Base-by-base conservation (phyloP, 2,797 vertebrate species). In the Characodon lateralis region DNA sequence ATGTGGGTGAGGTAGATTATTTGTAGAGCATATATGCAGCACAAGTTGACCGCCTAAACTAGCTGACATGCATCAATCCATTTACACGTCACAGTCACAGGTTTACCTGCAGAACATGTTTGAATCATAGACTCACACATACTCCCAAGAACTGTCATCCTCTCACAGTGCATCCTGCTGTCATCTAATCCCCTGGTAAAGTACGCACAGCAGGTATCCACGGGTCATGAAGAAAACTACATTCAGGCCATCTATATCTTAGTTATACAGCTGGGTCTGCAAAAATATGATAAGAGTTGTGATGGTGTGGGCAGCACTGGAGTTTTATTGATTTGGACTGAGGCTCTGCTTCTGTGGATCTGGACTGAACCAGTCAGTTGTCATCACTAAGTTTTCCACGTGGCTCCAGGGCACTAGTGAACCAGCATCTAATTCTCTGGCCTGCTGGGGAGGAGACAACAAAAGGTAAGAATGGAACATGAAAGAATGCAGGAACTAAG, bases 51-150 rank as follows among this genome's bases (percentile, higher is more conserved):
- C 66, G 24, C 12, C 22, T 43, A 69, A 69, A 43, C 41, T n/a
- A 13, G 1, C 65, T 68, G 39, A 43, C 22, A n/a, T 12, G 5
- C 22, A 43, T 68, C 10, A 20, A 5, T 2, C 18, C 39, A 46
- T 28, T 70, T 18, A 28, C 31, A 18, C 26, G 20, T 63, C 43
- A 66, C 51, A 16, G 41, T 74, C 24, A 58, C 51, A 24, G 31
- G 51, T 68, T 76, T 68, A 5, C 31, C 35, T 18, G 35, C 61
- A 41, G 28, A 39, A 41, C 35, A 35, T 24, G n/a, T 51, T 72
- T n/a, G n/a, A 50, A 78, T 22, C 58, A 51, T 16, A 69, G 66
- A 26, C 66, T 69, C 66, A 46, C 22, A 41, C 56, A 63, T 16
- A 13, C 39, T 48, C n/a, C 14, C 59, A 56, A n/a, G 53, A 68